Conservation (phyloP, 2,113 vertebrate species). For the Gymnobelideus leadbeateri region DNA sequence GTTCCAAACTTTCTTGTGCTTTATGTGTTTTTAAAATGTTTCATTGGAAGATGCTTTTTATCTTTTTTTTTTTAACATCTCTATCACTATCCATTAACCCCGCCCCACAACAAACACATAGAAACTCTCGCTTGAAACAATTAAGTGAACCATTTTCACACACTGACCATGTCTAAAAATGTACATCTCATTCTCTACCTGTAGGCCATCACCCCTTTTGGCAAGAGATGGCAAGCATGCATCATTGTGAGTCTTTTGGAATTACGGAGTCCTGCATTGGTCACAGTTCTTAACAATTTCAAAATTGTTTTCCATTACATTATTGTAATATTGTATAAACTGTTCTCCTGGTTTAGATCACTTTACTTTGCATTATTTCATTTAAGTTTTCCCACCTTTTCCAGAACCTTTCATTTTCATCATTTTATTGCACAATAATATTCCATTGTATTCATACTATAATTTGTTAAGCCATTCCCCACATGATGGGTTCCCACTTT, state of each 20-base stretch:
- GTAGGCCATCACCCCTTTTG: not conserved
- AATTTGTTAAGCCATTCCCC: not conserved
- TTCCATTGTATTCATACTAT: not conserved
- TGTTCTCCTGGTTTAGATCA: no score
- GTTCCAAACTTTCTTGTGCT: not conserved
- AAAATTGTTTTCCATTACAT: not conserved
- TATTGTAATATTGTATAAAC: not conserved
- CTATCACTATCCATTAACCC: not conserved
- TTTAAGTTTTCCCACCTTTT: no score
- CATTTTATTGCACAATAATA: not conserved
- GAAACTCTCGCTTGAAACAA: not conserved
- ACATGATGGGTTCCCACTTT: not conserved
- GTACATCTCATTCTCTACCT: not conserved
- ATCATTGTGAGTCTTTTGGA: not conserved
- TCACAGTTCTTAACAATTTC: not conserved
- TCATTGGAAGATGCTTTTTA: not conserved
- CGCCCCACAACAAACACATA: no score
- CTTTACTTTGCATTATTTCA: no score
- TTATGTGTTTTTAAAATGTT: not conserved
- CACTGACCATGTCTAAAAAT: not conserved
- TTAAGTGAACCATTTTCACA: not conserved
- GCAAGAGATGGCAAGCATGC: not conserved
- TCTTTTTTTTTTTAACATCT: not conserved
- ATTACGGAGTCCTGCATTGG: not conserved
- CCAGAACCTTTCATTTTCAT: not conserved